These are phyloP conservation scores for Eugnorisma glareosa DNA, from an alignment of 2,888 invertebrate species.

Conservation along the genomic window DNA sequence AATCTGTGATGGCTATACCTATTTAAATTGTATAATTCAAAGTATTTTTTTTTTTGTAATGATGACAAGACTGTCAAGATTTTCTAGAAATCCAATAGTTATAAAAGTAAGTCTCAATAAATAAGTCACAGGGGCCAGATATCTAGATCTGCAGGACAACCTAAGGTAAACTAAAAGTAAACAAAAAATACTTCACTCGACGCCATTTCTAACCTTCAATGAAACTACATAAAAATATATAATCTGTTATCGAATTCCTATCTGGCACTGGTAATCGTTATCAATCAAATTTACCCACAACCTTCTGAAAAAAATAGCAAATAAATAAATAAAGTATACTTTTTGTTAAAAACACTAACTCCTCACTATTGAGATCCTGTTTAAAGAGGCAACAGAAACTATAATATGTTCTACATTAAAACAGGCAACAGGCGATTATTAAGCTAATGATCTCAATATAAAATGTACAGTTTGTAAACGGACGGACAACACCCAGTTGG, in stretches of 20 bases:
- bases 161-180: not conserved
- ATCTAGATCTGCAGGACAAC: not conserved
- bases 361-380: constrained; percentile 33
- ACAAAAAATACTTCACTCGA: not conserved
- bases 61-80: not conserved
- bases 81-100: not conserved
- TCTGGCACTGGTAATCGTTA: constrained; percentile 20
- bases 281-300: constrained; percentile 25
- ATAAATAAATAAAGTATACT: not conserved
- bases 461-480: constrained; percentile 48
- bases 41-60: not conserved
- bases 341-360: constrained; percentile 10
- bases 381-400: constrained; percentile 26
- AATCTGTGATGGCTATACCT: not conserved
- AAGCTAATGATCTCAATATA: constrained; percentile 25
- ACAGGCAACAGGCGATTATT: constrained; percentile 39
- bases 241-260: constrained; percentile 14
- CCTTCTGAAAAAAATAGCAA: constrained; percentile 18
- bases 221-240: constrained; percentile 32
- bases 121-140: not conserved
- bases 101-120: not conserved
- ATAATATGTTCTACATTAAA: constrained; percentile 43
- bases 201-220: constrained; percentile 7
- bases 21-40: not conserved
- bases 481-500: no score